Evolutionary conservation across 1,140 invertebrate genomes (phyloP).

Genomic region (Euschistus heros): DNA sequence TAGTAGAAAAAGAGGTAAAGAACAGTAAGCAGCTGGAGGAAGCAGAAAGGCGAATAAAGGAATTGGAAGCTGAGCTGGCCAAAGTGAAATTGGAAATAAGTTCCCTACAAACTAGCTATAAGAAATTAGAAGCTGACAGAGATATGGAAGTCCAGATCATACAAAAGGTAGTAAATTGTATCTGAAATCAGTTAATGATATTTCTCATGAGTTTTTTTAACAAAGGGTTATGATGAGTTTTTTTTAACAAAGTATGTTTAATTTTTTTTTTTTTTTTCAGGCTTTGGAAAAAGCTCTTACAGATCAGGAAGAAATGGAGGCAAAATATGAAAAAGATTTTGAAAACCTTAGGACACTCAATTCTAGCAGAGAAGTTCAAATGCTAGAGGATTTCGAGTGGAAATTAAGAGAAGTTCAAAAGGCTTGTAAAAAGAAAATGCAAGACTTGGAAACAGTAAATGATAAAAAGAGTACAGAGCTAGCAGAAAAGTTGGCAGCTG

Average conservation of each 20-base stretch:
- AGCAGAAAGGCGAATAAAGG: slow-evolving; percentile 32
- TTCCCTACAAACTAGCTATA: slow-evolving; percentile 30
- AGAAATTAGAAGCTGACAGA: slow-evolving; percentile 34
- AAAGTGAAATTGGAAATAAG: slow-evolving; percentile 37
- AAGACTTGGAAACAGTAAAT: slow-evolving; percentile 43
- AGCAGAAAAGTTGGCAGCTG: slow-evolving; percentile 36
- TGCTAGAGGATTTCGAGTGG: slow-evolving; percentile 58
- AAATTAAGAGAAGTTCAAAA: slow-evolving; percentile 52
- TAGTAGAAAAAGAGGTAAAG: not conserved
- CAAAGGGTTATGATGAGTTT: too few relatives aligned
- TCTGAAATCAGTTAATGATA: too few relatives aligned
- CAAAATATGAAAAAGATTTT: slow-evolving; percentile 50
- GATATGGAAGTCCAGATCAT: slow-evolving; percentile 40
- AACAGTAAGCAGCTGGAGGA: slow-evolving; percentile 3
- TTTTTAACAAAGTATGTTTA: too few relatives aligned
- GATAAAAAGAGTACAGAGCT: slow-evolving; percentile 40
- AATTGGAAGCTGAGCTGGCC: slow-evolving; percentile 39
- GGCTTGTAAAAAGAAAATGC: slow-evolving; percentile 47
- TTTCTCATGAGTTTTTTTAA: too few relatives aligned
- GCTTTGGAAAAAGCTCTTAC: slow-evolving; percentile 46
- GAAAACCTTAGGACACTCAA: slow-evolving; percentile 46
- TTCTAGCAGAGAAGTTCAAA: slow-evolving; percentile 46
- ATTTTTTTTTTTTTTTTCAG: slow-evolving; percentile 28
- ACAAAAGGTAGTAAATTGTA: slow-evolving; percentile 33
- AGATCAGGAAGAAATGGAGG: slow-evolving; percentile 45